A percentile compares a stretch with the other conserved stretches of the same genome.
Conservation (phyloP, 1,140 invertebrate species). For the Drosophila serrata region DNA sequence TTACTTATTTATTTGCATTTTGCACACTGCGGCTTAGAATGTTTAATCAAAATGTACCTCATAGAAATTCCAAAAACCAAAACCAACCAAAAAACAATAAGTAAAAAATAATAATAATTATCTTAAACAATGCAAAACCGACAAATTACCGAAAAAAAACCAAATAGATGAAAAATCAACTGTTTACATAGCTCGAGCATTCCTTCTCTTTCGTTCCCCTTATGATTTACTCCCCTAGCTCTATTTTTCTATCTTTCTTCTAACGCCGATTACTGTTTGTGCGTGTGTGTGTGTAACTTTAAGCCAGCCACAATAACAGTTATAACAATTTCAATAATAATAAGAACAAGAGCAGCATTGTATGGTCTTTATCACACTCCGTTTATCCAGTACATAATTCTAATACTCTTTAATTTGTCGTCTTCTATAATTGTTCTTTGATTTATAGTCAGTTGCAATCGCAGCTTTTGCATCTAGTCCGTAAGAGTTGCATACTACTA, state of each 20-base stretch:
- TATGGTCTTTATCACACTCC: slow-evolving; percentile 66
- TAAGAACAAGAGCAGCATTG: slow-evolving; percentile 36
- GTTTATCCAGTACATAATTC: slow-evolving; percentile 55
- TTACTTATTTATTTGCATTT: slow-evolving; percentile 85
- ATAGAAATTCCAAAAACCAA: slow-evolving; percentile 59
- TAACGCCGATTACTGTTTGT: slow-evolving; percentile 41
- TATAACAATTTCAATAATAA: slow-evolving; percentile 27
- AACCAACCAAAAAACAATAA: slow-evolving; percentile 42
- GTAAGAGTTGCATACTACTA: slow-evolving; percentile 42
- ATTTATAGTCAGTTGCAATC: slow-evolving; percentile 45
- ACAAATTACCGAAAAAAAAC: slow-evolving; percentile 36
- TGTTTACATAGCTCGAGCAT: slow-evolving; percentile 36
- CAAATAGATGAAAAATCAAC: slow-evolving; percentile 27
- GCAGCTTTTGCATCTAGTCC: slow-evolving; percentile 52
- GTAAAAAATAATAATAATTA: slow-evolving; percentile 19
- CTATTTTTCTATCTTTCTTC: slow-evolving; percentile 9
- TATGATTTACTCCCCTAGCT: slow-evolving; percentile 31
- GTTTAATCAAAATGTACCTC: slow-evolving; percentile 70
- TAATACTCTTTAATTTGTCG: slow-evolving; percentile 37
- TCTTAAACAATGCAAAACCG: slow-evolving; percentile 32
- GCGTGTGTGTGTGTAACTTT: slow-evolving; percentile 46
- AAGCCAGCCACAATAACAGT: slow-evolving; percentile 37
- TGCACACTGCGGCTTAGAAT: slow-evolving; percentile 85
- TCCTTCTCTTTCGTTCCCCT: slow-evolving; percentile 21
- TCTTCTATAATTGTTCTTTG: slow-evolving; percentile 42